Conservation (phyloP, 2,888 invertebrate genomes). For the Tetranychus truncatus region DNA sequence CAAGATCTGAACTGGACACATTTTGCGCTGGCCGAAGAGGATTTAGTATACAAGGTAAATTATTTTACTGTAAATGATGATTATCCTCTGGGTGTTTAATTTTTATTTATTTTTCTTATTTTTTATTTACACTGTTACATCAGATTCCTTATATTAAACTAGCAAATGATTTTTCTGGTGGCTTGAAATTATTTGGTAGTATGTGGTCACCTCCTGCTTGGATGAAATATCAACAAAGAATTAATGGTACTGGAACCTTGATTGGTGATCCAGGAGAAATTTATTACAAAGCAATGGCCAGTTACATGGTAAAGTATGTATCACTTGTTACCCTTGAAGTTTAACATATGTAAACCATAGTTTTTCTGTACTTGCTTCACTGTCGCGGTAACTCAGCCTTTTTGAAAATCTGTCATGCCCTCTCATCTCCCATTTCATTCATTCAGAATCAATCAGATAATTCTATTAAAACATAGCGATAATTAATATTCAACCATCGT, state of each 20-base stretch:
- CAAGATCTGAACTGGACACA: constrained; percentile 19
- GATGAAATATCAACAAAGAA: constrained; percentile 39
- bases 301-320: constrained; percentile 51
- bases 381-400: too few species aligned
- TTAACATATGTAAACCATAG: too few species aligned
- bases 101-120: too few species aligned
- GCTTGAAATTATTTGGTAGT: constrained; percentile 36
- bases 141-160: constrained; percentile 34
- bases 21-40: constrained; percentile 18
- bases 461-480: constrained; percentile 25
- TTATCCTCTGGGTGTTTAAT: background rate
- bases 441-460: background rate
- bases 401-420: too few species aligned
- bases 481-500: background rate
- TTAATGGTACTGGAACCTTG: constrained; percentile 37
- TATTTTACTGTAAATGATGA: background rate
- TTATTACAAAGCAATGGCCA: constrained; percentile 58
- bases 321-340: background rate
- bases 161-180: constrained; percentile 26
- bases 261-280: constrained; percentile 29
- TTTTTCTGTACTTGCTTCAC: too few species aligned
- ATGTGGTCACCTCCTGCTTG: constrained; percentile 42
- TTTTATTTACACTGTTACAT: background rate
- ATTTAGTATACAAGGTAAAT: constrained; percentile 17
- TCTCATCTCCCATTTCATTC: too few species aligned